A percentile compares a stretch with the other conserved stretches of the same genome.
Conservation (phyloP, 2,797 vertebrate species). For the Ceyx erithaca region DNA sequence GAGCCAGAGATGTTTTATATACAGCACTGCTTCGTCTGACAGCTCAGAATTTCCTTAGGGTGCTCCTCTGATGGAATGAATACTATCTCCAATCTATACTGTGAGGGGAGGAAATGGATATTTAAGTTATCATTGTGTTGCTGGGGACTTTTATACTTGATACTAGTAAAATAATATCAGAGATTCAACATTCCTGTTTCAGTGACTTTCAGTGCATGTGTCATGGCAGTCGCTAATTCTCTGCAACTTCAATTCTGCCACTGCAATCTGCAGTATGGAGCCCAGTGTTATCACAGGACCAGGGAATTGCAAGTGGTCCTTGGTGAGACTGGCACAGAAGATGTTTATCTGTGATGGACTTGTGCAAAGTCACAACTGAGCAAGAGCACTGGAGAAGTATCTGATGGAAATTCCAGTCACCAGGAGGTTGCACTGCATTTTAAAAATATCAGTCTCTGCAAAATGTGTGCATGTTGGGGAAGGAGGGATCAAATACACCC, state of each 20-base stretch:
- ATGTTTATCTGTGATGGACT: neutral
- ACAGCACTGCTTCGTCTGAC: neutral
- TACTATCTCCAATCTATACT: neutral
- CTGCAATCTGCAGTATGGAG: neutral
- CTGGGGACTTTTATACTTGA: neutral
- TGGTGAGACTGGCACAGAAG: neutral
- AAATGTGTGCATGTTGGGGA: neutral
- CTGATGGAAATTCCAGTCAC: neutral
- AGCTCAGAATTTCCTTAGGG: slow-evolving; percentile 15
- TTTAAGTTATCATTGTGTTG: neutral
- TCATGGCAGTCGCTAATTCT: neutral
- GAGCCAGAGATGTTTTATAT: neutral
- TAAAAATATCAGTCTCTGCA: neutral
- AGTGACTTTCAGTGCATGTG: neutral
- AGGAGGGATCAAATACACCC: neutral
- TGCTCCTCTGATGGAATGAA: neutral
- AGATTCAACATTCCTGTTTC: neutral
- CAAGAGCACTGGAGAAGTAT: neutral
- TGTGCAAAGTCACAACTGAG: neutral
- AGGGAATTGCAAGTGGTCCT: neutral
- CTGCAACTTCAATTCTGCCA: neutral
- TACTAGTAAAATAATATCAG: neutral
- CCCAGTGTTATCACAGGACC: neutral
- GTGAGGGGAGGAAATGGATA: neutral
- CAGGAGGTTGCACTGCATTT: neutral